These are phyloP conservation scores for Huso huso DNA, from an alignment of 2,797 vertebrate species.

Conservation along the genomic window DNA sequence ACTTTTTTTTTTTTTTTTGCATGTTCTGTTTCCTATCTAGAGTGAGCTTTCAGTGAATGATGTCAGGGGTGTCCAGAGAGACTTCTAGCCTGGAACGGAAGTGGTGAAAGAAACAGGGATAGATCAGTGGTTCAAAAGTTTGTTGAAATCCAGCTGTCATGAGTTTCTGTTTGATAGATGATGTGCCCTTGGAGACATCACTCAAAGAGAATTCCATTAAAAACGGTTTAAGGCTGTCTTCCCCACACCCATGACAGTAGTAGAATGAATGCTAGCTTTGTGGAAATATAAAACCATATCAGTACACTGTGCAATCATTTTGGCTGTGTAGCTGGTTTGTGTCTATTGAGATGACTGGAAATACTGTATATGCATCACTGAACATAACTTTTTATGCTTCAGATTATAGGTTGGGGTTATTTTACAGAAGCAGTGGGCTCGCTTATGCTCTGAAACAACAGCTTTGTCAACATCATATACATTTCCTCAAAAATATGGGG, in stretches of 20 bases:
- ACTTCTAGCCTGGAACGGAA: slow-evolving; percentile 5
- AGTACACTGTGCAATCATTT: slow-evolving; percentile 20
- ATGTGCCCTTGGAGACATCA: neutral
- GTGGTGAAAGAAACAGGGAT: slow-evolving; percentile 5
- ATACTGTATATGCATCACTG: slow-evolving; percentile 35
- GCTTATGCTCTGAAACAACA: too few relatives aligned
- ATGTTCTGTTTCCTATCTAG: neutral
- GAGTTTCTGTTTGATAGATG: slow-evolving; percentile 8
- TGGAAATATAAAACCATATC: neutral
- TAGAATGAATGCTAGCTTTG: neutral
- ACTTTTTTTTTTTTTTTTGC: neutral
- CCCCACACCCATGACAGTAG: neutral
- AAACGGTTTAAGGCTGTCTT: neutral
- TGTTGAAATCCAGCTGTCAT: neutral
- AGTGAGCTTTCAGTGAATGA: neutral
- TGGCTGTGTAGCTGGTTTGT: slow-evolving; percentile 18
- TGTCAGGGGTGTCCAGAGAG: neutral
- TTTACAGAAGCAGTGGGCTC: too few relatives aligned
- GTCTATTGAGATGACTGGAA: slow-evolving; percentile 44
- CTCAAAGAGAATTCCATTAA: neutral
- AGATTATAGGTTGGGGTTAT: too few relatives aligned
- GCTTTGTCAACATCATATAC: too few relatives aligned
- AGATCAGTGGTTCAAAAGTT: slow-evolving; percentile 1
- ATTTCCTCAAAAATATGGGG: too few relatives aligned
- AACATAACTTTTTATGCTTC: too few relatives aligned